Evolutionary conservation across 2,113 vertebrate species (phyloP), one percentile per base, ranked within the genome.

Genomic region (Polypterus bichir): DNA sequence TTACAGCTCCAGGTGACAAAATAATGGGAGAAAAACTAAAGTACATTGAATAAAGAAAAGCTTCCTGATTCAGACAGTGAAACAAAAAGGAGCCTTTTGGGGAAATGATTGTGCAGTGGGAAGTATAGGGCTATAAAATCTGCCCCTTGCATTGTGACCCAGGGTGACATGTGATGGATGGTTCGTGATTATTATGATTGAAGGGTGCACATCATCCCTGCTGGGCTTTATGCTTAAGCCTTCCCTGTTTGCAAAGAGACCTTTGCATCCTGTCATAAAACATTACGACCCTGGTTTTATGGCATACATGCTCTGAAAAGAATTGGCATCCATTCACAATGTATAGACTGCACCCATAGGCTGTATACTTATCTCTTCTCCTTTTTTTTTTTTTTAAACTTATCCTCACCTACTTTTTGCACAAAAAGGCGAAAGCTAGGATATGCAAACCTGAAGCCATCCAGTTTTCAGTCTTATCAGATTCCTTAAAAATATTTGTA

Each of bases 261-360:
- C 84, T 84, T 86, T 83, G 82, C 83, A 88, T 88, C 86, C 86
- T 88, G 86, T 86, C 84, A 88, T 87, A 88, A 88, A 88, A 87
- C 81, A 87, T 92, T 93, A 93, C 86, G 85, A 87, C 88, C 84
- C 86, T 76, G 3, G 74, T 87, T 88, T 87, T 87, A 87, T 83
- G 81, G 82, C 79, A 83, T 88, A 84, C 84, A 86, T 83, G 84
- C 83, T 79, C 82, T 59, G 81, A n/a, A 81, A 90, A 85, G 81
- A 92, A 73, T 86, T 83, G 78, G 80, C 81, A 81, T 82, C 75
- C 79, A 84, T 92, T 92, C 88, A 87, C 77, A 86, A 82, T 83
- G 86, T 85, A 83, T 81, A 81, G 78, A 74, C 71, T 68, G 69
- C 83, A 75, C 80, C 88, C 86, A 89, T 81, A 81, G 92, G 87